Evolutionary conservation across 2,888 invertebrate genomes (phyloP).

Genomic region (Ormyrus thymus): DNA sequence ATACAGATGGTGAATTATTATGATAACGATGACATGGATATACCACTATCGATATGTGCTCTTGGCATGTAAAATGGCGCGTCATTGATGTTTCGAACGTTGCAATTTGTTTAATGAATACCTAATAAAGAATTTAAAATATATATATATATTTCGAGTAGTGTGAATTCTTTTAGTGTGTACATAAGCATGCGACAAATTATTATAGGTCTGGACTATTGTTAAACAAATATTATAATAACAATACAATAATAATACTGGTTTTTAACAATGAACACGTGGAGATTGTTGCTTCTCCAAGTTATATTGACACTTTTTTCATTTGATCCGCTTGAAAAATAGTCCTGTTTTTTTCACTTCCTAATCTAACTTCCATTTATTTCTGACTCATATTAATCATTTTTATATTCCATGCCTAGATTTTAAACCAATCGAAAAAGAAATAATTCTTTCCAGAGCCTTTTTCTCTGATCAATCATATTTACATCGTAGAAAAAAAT

Average conservation of each 20-base stretch:
- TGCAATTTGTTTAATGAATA: constrained; percentile 71
- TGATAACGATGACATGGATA: constrained; percentile 45
- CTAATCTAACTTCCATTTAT: too few relatives aligned
- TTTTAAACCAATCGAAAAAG: too few relatives aligned
- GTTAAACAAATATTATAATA: constrained; percentile 18
- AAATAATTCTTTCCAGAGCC: too few relatives aligned
- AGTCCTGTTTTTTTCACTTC: too few relatives aligned
- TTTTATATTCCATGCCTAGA: too few relatives aligned
- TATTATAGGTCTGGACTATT: constrained; percentile 37
- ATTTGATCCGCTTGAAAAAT: too few relatives aligned
- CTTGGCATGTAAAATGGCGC: constrained; percentile 58
- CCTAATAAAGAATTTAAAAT: constrained; percentile 49
- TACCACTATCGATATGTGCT: constrained; percentile 37
- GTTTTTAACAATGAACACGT: constrained; percentile 11
- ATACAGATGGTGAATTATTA: constrained; percentile 47
- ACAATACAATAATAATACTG: constrained; percentile 24
- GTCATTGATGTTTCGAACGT: constrained; percentile 71
- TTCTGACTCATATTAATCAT: too few relatives aligned
- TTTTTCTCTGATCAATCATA: too few relatives aligned
- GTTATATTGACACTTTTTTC: not conserved
- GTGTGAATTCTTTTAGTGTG: constrained; percentile 31
- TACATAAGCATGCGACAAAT: constrained; percentile 34
- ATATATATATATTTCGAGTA: constrained; percentile 29
- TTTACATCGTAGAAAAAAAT: too few relatives aligned
- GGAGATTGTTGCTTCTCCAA: not conserved